These are phyloP conservation scores for Oryzias woworae DNA, from an alignment of 2,113 vertebrate genomes.

Conservation along the genomic window DNA sequence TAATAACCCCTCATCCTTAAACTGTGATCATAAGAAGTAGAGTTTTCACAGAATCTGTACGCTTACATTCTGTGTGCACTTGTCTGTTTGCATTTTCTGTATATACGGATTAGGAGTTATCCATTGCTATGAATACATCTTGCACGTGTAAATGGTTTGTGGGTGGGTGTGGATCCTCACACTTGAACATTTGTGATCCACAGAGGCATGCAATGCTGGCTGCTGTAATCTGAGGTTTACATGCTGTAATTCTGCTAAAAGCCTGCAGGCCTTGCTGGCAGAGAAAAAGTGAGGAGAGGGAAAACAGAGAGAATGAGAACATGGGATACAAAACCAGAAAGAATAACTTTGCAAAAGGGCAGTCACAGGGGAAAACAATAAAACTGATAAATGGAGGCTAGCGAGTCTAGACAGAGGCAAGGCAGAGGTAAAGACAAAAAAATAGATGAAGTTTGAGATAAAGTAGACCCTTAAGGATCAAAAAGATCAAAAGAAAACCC, in stretches of 20 bases:
- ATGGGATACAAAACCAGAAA: conserved; percentile 24
- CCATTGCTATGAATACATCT: conserved; percentile 29
- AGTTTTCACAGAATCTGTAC: conserved; percentile 1
- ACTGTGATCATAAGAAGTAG: neutral
- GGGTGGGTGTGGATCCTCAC: conserved; percentile 40
- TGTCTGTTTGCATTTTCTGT: conserved; percentile 7
- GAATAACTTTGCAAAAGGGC: conserved; percentile 6
- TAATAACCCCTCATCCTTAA: no score
- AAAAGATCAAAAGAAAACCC: neutral
- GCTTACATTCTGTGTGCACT: neutral
- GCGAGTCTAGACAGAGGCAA: neutral
- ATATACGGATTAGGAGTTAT: conserved; percentile 15
- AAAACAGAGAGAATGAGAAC: conserved; percentile 24
- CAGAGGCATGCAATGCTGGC: conserved; percentile 63
- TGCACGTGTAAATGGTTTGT: conserved; percentile 21
- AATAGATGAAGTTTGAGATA: neutral
- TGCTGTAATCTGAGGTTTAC: conserved; percentile 77
- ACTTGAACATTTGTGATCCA: conserved; percentile 63
- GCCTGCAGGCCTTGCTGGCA: conserved; percentile 70
- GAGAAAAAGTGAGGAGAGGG: conserved; percentile 37
- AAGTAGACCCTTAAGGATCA: neutral
- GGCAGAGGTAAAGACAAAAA: neutral
- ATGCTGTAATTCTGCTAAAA: conserved; percentile 73
- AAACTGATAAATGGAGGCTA: conserved; percentile 7
- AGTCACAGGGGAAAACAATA: neutral